phyloP scores from a whole-genome alignment of 2,797 vertebrate species.

The Mormyrops boulengeri region DNA sequence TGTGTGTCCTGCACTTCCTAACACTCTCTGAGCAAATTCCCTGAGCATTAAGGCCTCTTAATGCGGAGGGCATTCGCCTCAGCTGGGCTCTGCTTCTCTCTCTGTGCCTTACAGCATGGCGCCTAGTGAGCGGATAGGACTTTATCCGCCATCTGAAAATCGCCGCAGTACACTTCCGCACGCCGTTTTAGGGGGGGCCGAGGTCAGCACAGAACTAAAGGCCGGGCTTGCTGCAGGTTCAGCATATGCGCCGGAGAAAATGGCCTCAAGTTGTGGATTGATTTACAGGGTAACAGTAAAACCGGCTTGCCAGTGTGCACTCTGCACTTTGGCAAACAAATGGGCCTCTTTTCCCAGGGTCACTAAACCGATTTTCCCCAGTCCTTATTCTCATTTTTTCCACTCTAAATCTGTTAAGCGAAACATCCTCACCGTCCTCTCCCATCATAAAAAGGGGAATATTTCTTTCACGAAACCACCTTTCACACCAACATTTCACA shows the following conservation, averaged over 20 bases:
- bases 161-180: background rate
- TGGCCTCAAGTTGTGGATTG: background rate
- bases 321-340: background rate
- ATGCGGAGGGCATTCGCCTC: background rate
- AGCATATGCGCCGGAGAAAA: background rate
- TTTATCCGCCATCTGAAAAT: background rate
- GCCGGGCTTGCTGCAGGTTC: background rate
- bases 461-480: background rate
- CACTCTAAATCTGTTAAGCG: background rate
- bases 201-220: background rate
- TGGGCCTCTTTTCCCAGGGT: background rate
- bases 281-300: background rate
- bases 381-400: background rate
- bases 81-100: background rate
- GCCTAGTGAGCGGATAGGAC: background rate
- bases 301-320: background rate
- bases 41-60: background rate
- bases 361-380: background rate
- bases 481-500: background rate
- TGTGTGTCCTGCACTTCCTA: background rate
- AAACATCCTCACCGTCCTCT: background rate
- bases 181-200: background rate
- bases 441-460: background rate
- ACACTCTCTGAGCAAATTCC: background rate
- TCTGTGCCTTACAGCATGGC: background rate